A percentile compares a stretch with the other conserved stretches of the same genome.
Evolutionary conservation across 2,888 invertebrate species (phyloP).

Genomic region (Hydropsyche betteni): DNA sequence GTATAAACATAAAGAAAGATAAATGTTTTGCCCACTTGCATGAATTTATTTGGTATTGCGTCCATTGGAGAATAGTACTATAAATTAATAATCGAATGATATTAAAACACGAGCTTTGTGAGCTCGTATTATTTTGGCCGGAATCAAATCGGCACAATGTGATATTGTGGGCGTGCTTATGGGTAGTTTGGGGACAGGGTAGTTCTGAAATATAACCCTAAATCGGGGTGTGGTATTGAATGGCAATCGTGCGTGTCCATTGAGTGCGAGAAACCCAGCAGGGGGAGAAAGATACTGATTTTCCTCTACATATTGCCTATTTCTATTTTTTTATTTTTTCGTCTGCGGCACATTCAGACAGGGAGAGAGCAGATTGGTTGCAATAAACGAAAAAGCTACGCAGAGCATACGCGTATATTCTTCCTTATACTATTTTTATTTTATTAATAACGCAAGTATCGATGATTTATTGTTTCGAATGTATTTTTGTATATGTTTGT

Average conservation of each 20-base stretch:
- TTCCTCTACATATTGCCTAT: slow-evolving; percentile 31
- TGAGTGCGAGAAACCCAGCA: neutral
- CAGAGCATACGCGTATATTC: neutral
- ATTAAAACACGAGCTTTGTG: neutral
- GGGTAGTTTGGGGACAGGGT: slow-evolving; percentile 14
- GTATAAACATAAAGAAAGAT: too few species aligned
- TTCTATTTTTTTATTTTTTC: slow-evolving; percentile 8
- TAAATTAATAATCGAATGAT: slow-evolving; percentile 9
- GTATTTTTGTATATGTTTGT: too few species aligned
- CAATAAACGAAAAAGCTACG: slow-evolving; percentile 12
- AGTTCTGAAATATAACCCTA: slow-evolving; percentile 29
- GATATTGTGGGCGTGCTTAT: slow-evolving; percentile 28
- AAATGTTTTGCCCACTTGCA: too few species aligned
- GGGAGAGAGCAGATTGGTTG: slow-evolving; percentile 14
- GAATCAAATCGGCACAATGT: slow-evolving; percentile 24
- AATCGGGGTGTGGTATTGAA: slow-evolving; percentile 33
- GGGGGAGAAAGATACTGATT: slow-evolving; percentile 27
- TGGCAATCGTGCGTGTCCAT: slow-evolving; percentile 32
- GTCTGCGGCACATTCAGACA: neutral
- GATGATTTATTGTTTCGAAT: too few species aligned
- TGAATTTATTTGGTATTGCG: too few species aligned
- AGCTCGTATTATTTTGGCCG: slow-evolving; percentile 10
- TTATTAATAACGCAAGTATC: too few species aligned
- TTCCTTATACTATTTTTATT: neutral
- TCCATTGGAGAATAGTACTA: too few species aligned